Conservation (phyloP, 1,140 invertebrate species). For the Drosophila arawakana region DNA sequence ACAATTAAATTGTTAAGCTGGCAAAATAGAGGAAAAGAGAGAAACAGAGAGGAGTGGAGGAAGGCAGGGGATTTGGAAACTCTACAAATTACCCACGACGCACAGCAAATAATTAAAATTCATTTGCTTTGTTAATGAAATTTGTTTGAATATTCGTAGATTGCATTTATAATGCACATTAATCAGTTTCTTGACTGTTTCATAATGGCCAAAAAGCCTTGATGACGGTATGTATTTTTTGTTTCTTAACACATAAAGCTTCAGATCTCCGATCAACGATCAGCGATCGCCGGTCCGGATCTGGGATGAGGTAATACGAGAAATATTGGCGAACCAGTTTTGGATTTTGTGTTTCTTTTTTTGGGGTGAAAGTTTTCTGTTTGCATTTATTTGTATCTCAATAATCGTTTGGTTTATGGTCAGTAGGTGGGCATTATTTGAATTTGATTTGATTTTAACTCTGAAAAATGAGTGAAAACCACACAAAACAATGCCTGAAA, state of each 20-base stretch:
- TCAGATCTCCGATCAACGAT: not conserved
- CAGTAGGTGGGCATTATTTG: constrained; percentile 66
- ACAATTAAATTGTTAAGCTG: constrained; percentile 30
- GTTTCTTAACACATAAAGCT: constrained; percentile 36
- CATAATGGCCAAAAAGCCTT: constrained; percentile 29
- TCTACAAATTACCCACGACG: not conserved
- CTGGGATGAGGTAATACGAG: constrained; percentile 67
- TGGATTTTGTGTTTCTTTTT: constrained; percentile 28
- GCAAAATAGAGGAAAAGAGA: constrained; percentile 3
- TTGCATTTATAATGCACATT: constrained; percentile 51
- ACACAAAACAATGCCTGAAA: not conserved
- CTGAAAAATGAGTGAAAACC: constrained; percentile 45
- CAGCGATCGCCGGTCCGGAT: not conserved
- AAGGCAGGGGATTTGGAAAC: not conserved
- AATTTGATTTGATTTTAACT: constrained; percentile 29
- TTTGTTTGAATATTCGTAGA: constrained; percentile 34
- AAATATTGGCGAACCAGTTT: constrained; percentile 74
- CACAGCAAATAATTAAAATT: constrained; percentile 39
- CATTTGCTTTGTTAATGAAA: constrained; percentile 32
- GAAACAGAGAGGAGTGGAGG: not conserved
- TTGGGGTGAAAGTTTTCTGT: constrained; percentile 69
- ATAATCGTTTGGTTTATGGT: constrained; percentile 29
- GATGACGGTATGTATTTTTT: constrained; percentile 8
- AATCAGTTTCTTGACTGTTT: constrained; percentile 34
- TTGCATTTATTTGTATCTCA: constrained; percentile 31